Evolutionary conservation across 2,888 invertebrate genomes (phyloP), one percentile per base, ranked within the genome.

Genomic region (Amblyjoppa fuscipennis): DNA sequence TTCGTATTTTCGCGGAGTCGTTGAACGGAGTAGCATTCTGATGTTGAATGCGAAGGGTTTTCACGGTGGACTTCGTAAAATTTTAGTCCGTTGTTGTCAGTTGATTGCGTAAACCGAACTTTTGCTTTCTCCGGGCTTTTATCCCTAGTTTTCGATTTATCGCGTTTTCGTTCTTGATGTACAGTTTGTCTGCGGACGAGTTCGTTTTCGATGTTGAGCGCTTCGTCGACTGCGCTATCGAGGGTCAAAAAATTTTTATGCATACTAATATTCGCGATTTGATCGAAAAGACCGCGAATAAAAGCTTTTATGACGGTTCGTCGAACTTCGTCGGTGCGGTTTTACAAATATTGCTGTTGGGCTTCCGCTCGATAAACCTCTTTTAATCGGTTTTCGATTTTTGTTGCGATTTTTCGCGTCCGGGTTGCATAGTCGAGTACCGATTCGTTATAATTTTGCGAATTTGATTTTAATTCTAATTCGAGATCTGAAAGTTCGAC

Each of bases 391-490:
- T 76, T 38, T 9, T 20, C 49, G 11, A 76, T 31, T 5, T 20
- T 28, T 20, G 9, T 51, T 28, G 25, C 13, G 16, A 51, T 66
- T 51, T 34, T 31, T 38, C 66, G n/a, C 11, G 76, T 66, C 1
- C 68, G 53, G 1, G 53, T 31, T 13, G 76, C 66, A 16, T 31
- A 53, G 11, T 66, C 38, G 3, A 9, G 13, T 11, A 76, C 38
- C 13, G 51, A 20, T 20, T 76, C 66, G 53, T 68, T 66, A 51
- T 66, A 66, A 49, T 66, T 76, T 41, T 68, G 68, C 3, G 41
- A 51, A n/a, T 64, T 66, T 1, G 66, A 16, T 28, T 76, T 76
- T 2, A 76, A 16, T 53, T 68, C 53, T 4, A 76, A 16, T 66
- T 66, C 66, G 1, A 76, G 66, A 25, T 77, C 68, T 4, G 41